Base-by-base conservation (phyloP, 2,797 vertebrate genomes). In the Neosalanx taihuensis region DNA sequence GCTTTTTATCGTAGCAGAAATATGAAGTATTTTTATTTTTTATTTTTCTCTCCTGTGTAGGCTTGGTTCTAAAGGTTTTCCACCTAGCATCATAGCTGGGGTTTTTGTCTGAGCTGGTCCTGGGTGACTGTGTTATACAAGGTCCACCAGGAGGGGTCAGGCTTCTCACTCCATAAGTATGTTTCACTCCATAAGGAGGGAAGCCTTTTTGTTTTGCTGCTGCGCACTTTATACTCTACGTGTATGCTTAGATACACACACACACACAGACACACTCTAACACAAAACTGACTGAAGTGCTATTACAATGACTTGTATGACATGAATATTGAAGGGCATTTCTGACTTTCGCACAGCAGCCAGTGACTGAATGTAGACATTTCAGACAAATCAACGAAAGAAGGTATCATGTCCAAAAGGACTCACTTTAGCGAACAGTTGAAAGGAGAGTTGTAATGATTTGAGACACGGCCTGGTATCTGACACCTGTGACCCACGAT, bases 321-420 rank as follows among this genome's bases (percentile, higher is more conserved):
- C 5, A 33, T n/a, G 46, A 35, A 5, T 31, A 6, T 35, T 26
- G n/a, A 62, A 33, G 9, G 5, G 31, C 61, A n/a, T 29, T n/a
- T 12, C 56, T 31, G 71, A 62, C 12, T 70, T 23, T 59, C 20
- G 57, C n/a, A 9, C 17, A 37, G 10, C 18, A 20, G 69, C 72
- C 33, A 59, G 35, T 46, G 57, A 81, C 67, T 68, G 74, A 76
- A 80, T 67, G 17, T 59, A 67, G 71, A 7, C 0, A 66, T 72
- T 70, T 72, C 9, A 59, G 67, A 63, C 31, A 62, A 66, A 4
- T 69, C 59, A 1, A 63, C 31, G 18, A 71, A 41, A n/a, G 5
- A 31, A 33, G 66, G 46, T 1, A n/a, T 20, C 46, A 17, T 64
- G 10, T 33, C 5, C n/a, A 37, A 18, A 64, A 64, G 17, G 62